Conservation (phyloP, 2,888 invertebrate species). For the Scaptomyza flava region DNA sequence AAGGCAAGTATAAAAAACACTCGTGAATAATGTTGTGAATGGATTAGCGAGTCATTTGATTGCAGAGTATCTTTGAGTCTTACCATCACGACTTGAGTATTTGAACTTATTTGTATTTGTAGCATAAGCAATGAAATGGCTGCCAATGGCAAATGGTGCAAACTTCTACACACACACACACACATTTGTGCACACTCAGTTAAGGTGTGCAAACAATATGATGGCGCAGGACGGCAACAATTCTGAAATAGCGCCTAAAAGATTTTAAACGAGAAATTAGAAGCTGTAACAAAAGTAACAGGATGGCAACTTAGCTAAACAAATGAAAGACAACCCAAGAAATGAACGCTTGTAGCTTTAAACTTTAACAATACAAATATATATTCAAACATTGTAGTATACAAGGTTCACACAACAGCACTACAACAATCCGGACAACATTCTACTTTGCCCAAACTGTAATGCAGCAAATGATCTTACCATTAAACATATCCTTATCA, state of each 20-base stretch:
- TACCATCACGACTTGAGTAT: background rate
- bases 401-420: too few relatives aligned
- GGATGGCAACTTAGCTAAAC: conserved; percentile 1
- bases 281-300: conserved; percentile 15
- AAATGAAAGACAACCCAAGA: conserved; percentile 4
- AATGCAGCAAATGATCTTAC: too few relatives aligned
- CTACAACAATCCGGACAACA: too few relatives aligned
- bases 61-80: conserved; percentile 4
- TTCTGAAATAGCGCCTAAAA: conserved; percentile 28
- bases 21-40: too few relatives aligned
- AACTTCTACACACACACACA: conserved; percentile 21
- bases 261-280: conserved; percentile 45
- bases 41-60: background rate
- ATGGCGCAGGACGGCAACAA: conserved; percentile 42
- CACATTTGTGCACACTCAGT: conserved; percentile 12
- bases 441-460: too few relatives aligned
- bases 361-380: background rate
- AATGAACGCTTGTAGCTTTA: background rate
- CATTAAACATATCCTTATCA: too few relatives aligned
- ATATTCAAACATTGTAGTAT: background rate
- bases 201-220: conserved; percentile 69
- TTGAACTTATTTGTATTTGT: conserved; percentile 55
- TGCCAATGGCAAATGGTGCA: conserved; percentile 49
- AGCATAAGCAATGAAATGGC: conserved; percentile 57
- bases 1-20: too few relatives aligned